Conservation (phyloP, 1,140 invertebrate species). For the Ectropis grisescens region DNA sequence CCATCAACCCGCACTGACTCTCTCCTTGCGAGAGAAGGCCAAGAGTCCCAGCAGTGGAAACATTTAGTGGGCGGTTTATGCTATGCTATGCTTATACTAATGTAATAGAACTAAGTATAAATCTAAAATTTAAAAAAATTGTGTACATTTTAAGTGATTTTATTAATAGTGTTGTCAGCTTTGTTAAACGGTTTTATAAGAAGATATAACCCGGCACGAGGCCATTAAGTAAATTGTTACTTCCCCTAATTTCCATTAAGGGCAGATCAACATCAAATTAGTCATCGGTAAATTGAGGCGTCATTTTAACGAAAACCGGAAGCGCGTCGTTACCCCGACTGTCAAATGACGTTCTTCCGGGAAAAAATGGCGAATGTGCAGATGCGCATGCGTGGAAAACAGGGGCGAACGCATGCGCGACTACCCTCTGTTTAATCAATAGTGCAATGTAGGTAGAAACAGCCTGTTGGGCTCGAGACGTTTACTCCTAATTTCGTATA, state of each 20-base stretch:
- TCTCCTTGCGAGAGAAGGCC: too few relatives aligned
- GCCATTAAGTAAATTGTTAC: too few relatives aligned
- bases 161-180: too few relatives aligned
- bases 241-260: not conserved
- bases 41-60: too few relatives aligned
- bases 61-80: too few relatives aligned
- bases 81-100: too few relatives aligned
- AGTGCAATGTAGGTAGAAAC: slow-evolving; percentile 50
- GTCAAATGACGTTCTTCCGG: slow-evolving; percentile 54
- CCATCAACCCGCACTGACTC: too few relatives aligned
- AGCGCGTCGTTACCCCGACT: slow-evolving; percentile 20
- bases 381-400: slow-evolving; percentile 27
- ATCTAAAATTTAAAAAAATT: too few relatives aligned
- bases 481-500: slow-evolving; percentile 23
- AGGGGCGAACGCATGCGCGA: slow-evolving; percentile 31
- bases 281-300: slow-evolving; percentile 1
- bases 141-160: too few relatives aligned
- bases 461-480: slow-evolving; percentile 47
- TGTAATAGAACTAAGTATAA: too few relatives aligned
- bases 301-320: slow-evolving; percentile 4
- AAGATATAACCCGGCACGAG: too few relatives aligned
- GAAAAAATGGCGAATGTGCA: slow-evolving; percentile 14
- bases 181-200: too few relatives aligned
- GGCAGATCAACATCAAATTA: slow-evolving; percentile 4
- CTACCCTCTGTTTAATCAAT: slow-evolving; percentile 43